phyloP scores from a whole-genome alignment of 2,797 vertebrate species.

The Tinamus major region DNA sequence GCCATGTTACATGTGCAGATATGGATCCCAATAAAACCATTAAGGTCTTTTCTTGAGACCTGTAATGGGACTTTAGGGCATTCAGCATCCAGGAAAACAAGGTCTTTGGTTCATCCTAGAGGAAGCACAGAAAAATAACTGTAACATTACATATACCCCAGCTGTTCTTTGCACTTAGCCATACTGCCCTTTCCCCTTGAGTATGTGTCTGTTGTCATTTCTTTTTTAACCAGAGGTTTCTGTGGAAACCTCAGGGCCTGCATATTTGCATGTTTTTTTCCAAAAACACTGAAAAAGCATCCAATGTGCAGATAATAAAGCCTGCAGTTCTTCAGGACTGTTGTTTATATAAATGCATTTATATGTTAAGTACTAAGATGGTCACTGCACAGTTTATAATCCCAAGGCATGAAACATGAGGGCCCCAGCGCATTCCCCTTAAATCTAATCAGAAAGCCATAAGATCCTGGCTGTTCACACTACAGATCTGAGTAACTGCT shows the following conservation, averaged over 20 bases:
- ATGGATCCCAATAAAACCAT: slow-evolving; percentile 50
- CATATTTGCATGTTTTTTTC: slow-evolving; percentile 17
- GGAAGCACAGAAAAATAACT: slow-evolving; percentile 42
- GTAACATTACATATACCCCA: slow-evolving; percentile 21
- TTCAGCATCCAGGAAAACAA: slow-evolving; percentile 42
- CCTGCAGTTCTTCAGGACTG: slow-evolving; percentile 3
- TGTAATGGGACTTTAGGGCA: slow-evolving; percentile 29
- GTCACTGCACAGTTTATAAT: slow-evolving; percentile 39
- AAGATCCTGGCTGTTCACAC: slow-evolving; percentile 35
- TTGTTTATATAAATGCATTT: slow-evolving; percentile 53
- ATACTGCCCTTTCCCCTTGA: slow-evolving; percentile 36
- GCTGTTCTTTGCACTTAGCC: slow-evolving; percentile 44
- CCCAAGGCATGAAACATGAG: slow-evolving; percentile 32
- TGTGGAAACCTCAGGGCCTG: not conserved
- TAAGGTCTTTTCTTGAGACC: slow-evolving; percentile 20
- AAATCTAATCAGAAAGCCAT: slow-evolving; percentile 40
- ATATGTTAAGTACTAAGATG: slow-evolving; percentile 24
- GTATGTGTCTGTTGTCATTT: slow-evolving; percentile 18
- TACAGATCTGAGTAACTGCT: not conserved
- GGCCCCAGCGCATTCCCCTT: slow-evolving; percentile 14
- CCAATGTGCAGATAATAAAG: slow-evolving; percentile 7
- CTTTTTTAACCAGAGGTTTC: slow-evolving; percentile 42
- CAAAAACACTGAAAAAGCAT: slow-evolving; percentile 2
- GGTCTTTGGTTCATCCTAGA: slow-evolving; percentile 51
- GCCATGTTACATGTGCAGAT: slow-evolving; percentile 53